Evolutionary conservation across 2,888 invertebrate species (phyloP), one percentile per base, ranked within the genome.

Genomic region (Agrypnus murinus): DNA sequence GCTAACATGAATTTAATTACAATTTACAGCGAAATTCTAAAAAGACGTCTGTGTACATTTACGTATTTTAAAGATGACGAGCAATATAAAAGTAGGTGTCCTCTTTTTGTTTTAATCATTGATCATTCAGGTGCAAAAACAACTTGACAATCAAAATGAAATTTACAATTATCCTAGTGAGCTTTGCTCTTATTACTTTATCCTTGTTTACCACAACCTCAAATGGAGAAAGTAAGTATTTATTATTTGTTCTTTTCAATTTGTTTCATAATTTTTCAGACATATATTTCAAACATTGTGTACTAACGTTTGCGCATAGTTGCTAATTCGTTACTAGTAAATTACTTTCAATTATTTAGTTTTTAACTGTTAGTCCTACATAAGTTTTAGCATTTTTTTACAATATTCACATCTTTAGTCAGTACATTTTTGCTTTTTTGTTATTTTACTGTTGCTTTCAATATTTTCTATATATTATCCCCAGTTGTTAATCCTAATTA

Each of bases 161-260:
- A 7, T 17, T 57, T 7, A 38, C 8, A 17, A 38, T 40, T 17
- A 12, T 58, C 31, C 19, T 58, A 15, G 58, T 43, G 43, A 58
- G 12, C 31, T 43, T 58, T 31, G 12, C 58, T 8, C 7, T 25
- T 10, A 6, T 58, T 3, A 2, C 40, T 2, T 25, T 58, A 1
- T 55, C 40, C 14, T 3, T 25, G 1, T 14, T 15, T 19, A 36
- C 55, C n/a, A 25, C 43, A 7, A 25, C 40, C 9, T 25, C 58
- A 8, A 40, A 31, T 14, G 58, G 40, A 58, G 58, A 58, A 10
- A 58, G 58, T 58, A 40, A 58, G 58, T 58, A 55, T 1, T 14
- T 32, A 12, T 19, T 50, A 50, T 25, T 48, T 25, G 31, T 50
- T 32, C 9, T 10, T 25, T 25, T n/a, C n/a, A n/a, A n/a, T 25